Evolutionary conservation across 1,140 invertebrate species (phyloP), one percentile per base, ranked within the genome.

Genomic region (Aphelenchoides avenae): DNA sequence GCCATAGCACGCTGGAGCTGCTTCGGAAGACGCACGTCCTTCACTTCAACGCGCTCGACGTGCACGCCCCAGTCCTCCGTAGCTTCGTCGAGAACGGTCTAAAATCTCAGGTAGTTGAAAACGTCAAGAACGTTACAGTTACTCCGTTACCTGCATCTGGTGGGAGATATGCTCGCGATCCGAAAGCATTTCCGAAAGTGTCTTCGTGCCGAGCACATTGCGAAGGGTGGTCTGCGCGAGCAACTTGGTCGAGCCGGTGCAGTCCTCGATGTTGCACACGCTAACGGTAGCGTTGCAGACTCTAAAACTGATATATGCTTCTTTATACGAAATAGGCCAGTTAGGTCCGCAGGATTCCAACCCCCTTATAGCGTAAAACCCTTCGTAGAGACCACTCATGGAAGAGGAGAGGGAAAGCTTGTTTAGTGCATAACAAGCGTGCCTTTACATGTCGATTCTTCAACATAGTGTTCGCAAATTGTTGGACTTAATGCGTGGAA

Each of bases 11-110:
- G 68, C 59, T 82, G 81, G 37, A 81, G 22, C 59, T 79, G 72
- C 3, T 70, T 57, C 4, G 80, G 80, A 22, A 81, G 65, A n/a
- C 79, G 66, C 13, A 81, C 79, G 52, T 81, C 81, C 70, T 81
- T 81, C 88, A 94, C 90, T 84, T 93, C 90, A 27, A 95, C 89
- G 63, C 90, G 82, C 78, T 94, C 89, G 0, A 95, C 90, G 81
- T 93, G 83, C 42, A 83, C 82, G 15, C 82, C 82, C 82, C 82
- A 83, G 31, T 73, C 66, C 50, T 82, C 81, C 5, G 82, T 84
- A 7, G 81, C 81, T 47, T 82, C 80, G 60, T 84, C 87, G 29
- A 91, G 79, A 31, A 83, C 26, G 60, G 79, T 78, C 79, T 50
- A 18, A 51, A 37, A n/a, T n/a, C n/a, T n/a, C n/a, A n/a, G n/a